These are phyloP conservation scores for Ditula angustiorana DNA, from an alignment of 2,888 invertebrate genomes.

Conservation along the genomic window DNA sequence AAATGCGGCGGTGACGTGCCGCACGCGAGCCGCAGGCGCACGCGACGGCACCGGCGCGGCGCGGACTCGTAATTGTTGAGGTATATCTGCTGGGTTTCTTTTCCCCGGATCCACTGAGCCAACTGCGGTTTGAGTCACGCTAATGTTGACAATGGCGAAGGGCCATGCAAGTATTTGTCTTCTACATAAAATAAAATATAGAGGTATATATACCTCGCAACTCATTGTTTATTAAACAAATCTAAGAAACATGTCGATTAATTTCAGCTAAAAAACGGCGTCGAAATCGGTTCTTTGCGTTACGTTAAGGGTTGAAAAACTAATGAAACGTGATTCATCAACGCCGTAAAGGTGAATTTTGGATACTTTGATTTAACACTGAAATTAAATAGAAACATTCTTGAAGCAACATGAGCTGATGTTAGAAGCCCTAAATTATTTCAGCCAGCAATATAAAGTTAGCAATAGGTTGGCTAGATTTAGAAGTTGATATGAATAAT, in stretches of 20 bases:
- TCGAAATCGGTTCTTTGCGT: too few relatives aligned
- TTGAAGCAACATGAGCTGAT: neutral
- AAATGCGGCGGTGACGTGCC: slow-evolving; percentile 63
- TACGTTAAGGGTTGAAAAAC: too few relatives aligned
- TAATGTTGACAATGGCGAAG: neutral
- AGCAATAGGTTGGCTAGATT: too few relatives aligned
- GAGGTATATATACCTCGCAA: too few relatives aligned
- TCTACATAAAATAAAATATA: too few relatives aligned
- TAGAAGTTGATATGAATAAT: slow-evolving; percentile 33
- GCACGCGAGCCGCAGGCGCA: slow-evolving; percentile 52
- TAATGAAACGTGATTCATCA: too few relatives aligned
- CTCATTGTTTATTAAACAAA: too few relatives aligned
- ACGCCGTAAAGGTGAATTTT: too few relatives aligned
- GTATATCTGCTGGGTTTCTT: slow-evolving; percentile 19
- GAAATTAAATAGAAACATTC: neutral
- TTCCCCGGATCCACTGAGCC: slow-evolving; percentile 17
- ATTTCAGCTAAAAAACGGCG: too few relatives aligned
- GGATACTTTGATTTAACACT: neutral
- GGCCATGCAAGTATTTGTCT: too few relatives aligned
- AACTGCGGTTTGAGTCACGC: slow-evolving; percentile 12
- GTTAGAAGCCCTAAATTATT: neutral
- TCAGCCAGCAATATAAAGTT: slow-evolving; percentile 10
- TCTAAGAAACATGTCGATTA: too few relatives aligned
- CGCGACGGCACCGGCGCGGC: slow-evolving; percentile 35
- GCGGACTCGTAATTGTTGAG: slow-evolving; percentile 17